A percentile compares a stretch with the other conserved stretches of the same genome.
phyloP scores from a whole-genome alignment of 2,113 vertebrate species.

The Cynoglossus semilaevis region DNA sequence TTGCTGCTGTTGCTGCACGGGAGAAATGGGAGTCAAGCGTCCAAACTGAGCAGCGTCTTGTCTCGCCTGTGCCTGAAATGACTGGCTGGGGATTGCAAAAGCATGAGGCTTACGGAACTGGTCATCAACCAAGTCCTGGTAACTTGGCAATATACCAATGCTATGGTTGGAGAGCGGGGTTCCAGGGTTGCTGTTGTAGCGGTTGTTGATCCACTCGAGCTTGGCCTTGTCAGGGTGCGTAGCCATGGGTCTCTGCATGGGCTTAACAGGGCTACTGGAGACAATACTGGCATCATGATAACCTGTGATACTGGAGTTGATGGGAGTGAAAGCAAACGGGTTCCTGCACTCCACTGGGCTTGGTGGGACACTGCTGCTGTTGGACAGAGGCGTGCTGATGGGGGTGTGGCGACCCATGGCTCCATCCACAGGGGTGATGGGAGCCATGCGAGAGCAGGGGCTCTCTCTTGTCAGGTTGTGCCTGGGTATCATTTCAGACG shows the following conservation, averaged over 20 bases:
- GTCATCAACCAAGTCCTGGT: constrained; percentile 96
- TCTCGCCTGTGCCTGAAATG: constrained; percentile 86
- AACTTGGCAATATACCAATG: constrained; percentile 90
- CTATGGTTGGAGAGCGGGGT: constrained; percentile 81
- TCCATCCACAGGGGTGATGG: constrained; percentile 94
- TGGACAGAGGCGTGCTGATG: constrained; percentile 93
- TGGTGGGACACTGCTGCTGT: constrained; percentile 95
- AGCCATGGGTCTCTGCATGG: constrained; percentile 97
- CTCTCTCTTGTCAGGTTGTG: constrained; percentile 90
- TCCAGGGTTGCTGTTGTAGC: constrained; percentile 82
- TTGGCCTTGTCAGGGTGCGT: constrained; percentile 98
- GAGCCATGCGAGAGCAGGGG: constrained; percentile 89
- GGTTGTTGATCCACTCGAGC: constrained; percentile 98
- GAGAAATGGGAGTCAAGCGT: constrained; percentile 92
- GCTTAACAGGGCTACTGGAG: constrained; percentile 96
- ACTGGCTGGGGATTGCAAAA: constrained; percentile 94
- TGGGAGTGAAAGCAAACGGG: constrained; percentile 97
- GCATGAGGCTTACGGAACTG: constrained; percentile 97
- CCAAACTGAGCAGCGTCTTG: constrained; percentile 84
- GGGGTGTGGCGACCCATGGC: constrained; percentile 93
- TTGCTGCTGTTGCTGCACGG: constrained; percentile 88
- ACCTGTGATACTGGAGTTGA: constrained; percentile 91
- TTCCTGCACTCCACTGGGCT: constrained; percentile 98
- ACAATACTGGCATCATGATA: constrained; percentile 95
- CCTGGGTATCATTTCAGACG: constrained; percentile 89